Conservation (phyloP, 2,797 vertebrate genomes). For the Vireo griseus region DNA sequence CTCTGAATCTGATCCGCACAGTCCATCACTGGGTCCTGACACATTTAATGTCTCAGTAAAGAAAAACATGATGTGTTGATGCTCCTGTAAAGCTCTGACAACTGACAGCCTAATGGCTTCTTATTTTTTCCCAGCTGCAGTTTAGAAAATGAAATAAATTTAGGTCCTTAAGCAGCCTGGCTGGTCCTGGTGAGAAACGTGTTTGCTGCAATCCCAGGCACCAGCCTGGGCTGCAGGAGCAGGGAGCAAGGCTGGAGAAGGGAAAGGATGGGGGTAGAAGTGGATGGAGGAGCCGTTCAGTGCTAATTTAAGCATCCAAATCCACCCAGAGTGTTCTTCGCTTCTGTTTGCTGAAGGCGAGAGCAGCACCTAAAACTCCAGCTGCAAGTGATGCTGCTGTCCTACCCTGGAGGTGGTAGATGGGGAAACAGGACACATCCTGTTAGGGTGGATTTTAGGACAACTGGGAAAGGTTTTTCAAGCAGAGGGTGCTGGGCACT, state of each 20-base stretch:
- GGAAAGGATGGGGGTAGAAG: neutral
- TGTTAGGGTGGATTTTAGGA: neutral
- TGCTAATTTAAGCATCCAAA: neutral
- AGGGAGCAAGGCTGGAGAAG: neutral
- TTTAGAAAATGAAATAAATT: slow-evolving; percentile 65
- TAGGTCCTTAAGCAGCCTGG: slow-evolving; percentile 29
- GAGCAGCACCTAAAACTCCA: neutral
- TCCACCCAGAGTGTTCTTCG: rapidly evolving
- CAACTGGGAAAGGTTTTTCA: neutral
- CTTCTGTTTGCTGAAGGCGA: rapidly evolving
- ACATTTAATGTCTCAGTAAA: slow-evolving; percentile 55
- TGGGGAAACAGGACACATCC: neutral
- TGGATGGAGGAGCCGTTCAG: neutral
- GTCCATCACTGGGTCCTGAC: slow-evolving; percentile 50
- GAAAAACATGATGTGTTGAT: slow-evolving; percentile 54
- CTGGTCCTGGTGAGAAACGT: neutral
- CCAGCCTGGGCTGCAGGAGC: neutral
- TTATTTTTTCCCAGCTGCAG: slow-evolving; percentile 61
- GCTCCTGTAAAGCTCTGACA: slow-evolving; percentile 52
- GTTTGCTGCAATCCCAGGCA: neutral
- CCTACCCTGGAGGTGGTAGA: neutral
- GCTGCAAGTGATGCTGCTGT: neutral
- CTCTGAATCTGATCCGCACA: slow-evolving; percentile 22
- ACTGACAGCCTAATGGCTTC: slow-evolving; percentile 63
- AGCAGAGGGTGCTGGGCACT: neutral